These are phyloP conservation scores for Carcina quercana DNA, from an alignment of 2,888 invertebrate genomes.

Conservation along the genomic window DNA sequence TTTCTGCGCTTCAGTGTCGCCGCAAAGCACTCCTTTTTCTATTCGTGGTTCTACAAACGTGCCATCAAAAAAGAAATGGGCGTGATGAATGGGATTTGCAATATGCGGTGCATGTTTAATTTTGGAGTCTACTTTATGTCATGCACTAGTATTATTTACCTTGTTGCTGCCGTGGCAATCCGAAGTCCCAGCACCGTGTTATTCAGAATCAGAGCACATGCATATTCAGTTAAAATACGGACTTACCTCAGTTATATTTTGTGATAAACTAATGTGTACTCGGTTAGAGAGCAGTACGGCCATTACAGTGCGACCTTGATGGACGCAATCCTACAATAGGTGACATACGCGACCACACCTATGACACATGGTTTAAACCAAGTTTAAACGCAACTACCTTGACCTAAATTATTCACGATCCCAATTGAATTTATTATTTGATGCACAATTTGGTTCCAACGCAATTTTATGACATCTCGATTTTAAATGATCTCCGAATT, in stretches of 20 bases:
- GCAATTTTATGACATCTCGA: too few species aligned
- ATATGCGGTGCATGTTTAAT: constrained; percentile 61
- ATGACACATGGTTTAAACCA: constrained; percentile 17
- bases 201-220: constrained; percentile 38
- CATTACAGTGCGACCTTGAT: constrained; percentile 50
- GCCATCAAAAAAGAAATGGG: constrained; percentile 25
- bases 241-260: constrained; percentile 56
- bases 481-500: constrained; percentile 4
- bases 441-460: too few species aligned
- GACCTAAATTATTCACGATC: too few species aligned
- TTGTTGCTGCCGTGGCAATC: constrained; percentile 35
- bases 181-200: constrained; percentile 58
- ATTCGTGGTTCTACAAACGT: constrained; percentile 45
- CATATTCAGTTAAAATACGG: constrained; percentile 29
- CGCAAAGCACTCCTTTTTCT: constrained; percentile 39
- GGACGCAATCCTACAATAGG: constrained; percentile 37
- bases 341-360: constrained; percentile 21
- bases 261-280: constrained; percentile 45
- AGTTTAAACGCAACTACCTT: constrained; percentile 38
- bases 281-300: constrained; percentile 46
- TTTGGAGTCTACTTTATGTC: constrained; percentile 58
- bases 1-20: constrained; percentile 43
- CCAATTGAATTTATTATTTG: too few species aligned
- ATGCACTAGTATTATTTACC: constrained; percentile 48
- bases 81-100: constrained; percentile 23